Evolutionary conservation across 2,888 invertebrate genomes (phyloP).

Genomic region (Leucoma salicis): DNA sequence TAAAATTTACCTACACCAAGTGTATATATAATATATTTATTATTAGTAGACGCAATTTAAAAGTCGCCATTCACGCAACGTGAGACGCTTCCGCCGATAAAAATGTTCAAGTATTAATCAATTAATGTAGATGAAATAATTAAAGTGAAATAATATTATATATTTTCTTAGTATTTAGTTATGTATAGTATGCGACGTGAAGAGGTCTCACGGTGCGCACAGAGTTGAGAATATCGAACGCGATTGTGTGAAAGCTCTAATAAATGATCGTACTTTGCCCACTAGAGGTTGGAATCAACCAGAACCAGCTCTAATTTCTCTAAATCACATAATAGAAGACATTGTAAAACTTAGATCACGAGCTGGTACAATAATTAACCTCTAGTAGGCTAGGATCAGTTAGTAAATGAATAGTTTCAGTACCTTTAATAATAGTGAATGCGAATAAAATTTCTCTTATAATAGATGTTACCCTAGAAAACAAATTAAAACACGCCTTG

Average conservation of each 20-base stretch:
- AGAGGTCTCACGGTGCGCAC: conserved; percentile 25
- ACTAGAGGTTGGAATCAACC: conserved; percentile 23
- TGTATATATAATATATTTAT: no score
- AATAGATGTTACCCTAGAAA: conserved; percentile 40
- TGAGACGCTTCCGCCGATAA: conserved; percentile 38
- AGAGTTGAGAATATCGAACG: conserved; percentile 26
- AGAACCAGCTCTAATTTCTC: conserved; percentile 6
- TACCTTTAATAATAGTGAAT: conserved; percentile 48
- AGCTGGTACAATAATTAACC: conserved; percentile 17
- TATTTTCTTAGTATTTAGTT: conserved; percentile 61
- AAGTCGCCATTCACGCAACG: conserved; percentile 47
- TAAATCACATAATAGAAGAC: neutral
- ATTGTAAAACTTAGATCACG: conserved; percentile 1
- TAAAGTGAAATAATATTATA: conserved; percentile 45
- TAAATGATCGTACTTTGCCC: conserved; percentile 15
- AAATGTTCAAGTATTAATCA: conserved; percentile 52
- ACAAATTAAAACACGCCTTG: conserved; percentile 56
- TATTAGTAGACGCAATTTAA: conserved; percentile 55
- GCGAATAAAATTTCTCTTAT: conserved; percentile 49
- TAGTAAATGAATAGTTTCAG: conserved; percentile 53
- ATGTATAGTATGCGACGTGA: conserved; percentile 38
- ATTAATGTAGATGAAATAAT: conserved; percentile 55
- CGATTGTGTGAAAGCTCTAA: conserved; percentile 21
- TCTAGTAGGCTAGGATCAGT: conserved; percentile 25
- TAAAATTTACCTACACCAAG: conserved; percentile 39